Evolutionary conservation across 2,888 invertebrate genomes (phyloP), one percentile per base, ranked within the genome.

Genomic region (Himalopsyche anomala): DNA sequence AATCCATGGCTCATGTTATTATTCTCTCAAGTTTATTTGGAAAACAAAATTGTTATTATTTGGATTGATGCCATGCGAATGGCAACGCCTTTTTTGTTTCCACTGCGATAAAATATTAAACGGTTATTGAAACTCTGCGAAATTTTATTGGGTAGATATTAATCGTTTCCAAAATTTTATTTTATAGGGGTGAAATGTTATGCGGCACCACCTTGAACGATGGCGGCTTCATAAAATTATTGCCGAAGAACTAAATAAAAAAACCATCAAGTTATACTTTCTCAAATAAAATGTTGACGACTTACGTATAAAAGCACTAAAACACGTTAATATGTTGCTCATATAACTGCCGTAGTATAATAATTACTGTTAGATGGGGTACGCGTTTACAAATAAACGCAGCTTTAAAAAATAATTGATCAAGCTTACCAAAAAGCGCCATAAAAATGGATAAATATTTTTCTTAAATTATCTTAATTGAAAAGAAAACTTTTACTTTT

Each of bases 41-140:
- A 82, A 82, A 82, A 82, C 40, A 36, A 82, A 82, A 55, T 42
- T 45, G 56, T 54, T 56, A 82, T 15, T 9, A 55, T 82, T 82
- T 82, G 82, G 56, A 82, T 82, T 82, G 82, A 56, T 55, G 82
- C 82, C 82, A 82, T 55, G 15, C 36, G 56, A 82, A 56, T 51
- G 51, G 15, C 45, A 51, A 54, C 82, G 40, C 55, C 82, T 28
- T 11, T 28, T 82, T 82, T 54, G 36, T 55, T 56, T 81, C 81
- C 28, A 54, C 36, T 54, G 17, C 28, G 28, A 82, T 82, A 42
- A 82, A 82, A 82, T 82, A 82, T 82, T 8, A 82, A 56, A 82
- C 40, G 2, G 56, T 82, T 82, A 82, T 55, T 55, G 82, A 82
- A 82, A 82, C 82, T 82, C 82, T 55, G 11, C 54, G 42, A 81